Evolutionary conservation across 2,797 vertebrate genomes (phyloP).

Genomic region (Sebastiscus albofasciatus): DNA sequence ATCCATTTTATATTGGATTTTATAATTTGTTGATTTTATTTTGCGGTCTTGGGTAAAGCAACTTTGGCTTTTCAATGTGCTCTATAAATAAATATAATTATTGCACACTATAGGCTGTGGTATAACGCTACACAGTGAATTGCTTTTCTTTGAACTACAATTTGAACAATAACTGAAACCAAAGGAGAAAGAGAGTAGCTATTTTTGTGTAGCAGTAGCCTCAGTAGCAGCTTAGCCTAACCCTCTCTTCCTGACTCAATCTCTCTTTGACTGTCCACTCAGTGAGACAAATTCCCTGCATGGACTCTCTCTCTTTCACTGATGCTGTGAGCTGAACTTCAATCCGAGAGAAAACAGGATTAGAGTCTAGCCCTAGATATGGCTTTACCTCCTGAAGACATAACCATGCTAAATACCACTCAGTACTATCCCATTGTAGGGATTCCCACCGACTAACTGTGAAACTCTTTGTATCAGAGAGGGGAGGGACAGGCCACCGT

Average conservation of each 20-base stretch:
- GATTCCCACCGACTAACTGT: slow-evolving; percentile 44
- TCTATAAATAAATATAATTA: not conserved
- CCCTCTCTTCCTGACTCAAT: slow-evolving; percentile 38
- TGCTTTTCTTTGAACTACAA: slow-evolving; percentile 6
- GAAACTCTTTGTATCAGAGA: slow-evolving; percentile 25
- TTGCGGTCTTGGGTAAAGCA: not conserved
- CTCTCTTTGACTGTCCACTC: slow-evolving; percentile 44
- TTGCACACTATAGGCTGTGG: not conserved
- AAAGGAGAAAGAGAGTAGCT: not conserved
- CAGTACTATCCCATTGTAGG: slow-evolving; percentile 53
- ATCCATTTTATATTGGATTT: not conserved
- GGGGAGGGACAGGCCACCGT: slow-evolving; percentile 1
- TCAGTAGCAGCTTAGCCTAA: slow-evolving; percentile 37
- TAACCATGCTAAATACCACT: slow-evolving; percentile 60
- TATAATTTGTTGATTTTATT: not conserved
- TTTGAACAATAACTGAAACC: slow-evolving; percentile 13
- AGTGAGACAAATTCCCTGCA: slow-evolving; percentile 54
- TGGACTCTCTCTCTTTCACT: slow-evolving; percentile 33
- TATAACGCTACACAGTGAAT: not conserved
- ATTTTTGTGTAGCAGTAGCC: slow-evolving; percentile 20
- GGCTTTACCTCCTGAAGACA: slow-evolving; percentile 61
- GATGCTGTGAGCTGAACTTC: slow-evolving; percentile 57
- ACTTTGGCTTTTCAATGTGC: not conserved
- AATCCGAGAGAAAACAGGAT: slow-evolving; percentile 72
- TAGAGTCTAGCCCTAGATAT: slow-evolving; percentile 61